phyloP scores from a whole-genome alignment of 2,797 vertebrate genomes.

The Steatocranus sp. region DNA sequence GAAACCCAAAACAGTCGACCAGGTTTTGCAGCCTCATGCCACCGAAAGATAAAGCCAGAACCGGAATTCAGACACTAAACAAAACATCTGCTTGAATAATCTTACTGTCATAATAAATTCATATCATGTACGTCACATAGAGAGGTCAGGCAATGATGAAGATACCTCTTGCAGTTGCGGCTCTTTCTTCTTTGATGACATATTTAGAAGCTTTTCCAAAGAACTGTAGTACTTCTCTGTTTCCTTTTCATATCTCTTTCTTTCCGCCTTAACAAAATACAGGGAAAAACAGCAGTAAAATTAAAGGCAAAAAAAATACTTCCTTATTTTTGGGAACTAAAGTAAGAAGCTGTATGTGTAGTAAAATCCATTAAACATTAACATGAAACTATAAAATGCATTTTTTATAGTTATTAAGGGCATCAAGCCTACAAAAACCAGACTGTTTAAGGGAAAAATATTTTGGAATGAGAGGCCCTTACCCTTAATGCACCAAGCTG shows the following conservation, averaged over 20 bases:
- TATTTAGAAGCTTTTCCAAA: conserved; percentile 93
- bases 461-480: conserved; percentile 11
- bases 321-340: neutral
- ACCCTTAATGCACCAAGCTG: conserved; percentile 94
- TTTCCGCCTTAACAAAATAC: conserved; percentile 81
- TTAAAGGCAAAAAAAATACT: neutral
- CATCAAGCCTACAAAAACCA: neutral
- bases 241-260: conserved; percentile 97
- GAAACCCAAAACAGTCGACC: conserved; percentile 38
- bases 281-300: neutral
- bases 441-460: neutral
- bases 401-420: neutral
- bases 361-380: neutral
- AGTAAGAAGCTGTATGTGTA: neutral
- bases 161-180: conserved; percentile 93
- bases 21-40: conserved; percentile 5
- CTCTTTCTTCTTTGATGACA: conserved; percentile 99
- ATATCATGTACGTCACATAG: neutral
- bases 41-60: conserved; percentile 4
- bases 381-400: neutral
- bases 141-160: conserved; percentile 4
- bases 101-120: neutral
- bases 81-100: conserved; percentile 3
- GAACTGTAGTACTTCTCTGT: conserved; percentile 97
- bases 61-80: neutral